Base-by-base conservation (phyloP, 2,113 vertebrate species). In the Tympanuchus pallidicinctus region DNA sequence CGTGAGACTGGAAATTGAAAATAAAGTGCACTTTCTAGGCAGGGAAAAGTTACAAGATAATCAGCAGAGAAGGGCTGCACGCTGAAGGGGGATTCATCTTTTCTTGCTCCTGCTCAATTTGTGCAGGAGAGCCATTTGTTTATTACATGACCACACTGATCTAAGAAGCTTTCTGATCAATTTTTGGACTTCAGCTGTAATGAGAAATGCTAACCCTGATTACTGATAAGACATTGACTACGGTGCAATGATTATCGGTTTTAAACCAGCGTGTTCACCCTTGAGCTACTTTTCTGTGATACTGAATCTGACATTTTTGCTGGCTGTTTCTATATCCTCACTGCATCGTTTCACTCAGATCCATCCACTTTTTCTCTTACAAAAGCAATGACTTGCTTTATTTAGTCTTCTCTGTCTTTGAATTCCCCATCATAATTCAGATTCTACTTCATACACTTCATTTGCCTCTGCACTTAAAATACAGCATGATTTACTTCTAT, bases 1-100 rank as follows among this genome's bases (percentile, higher is more conserved):
- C 1, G 1, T 43, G 57, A 86, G 65, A 27, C 52, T 65, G 34
- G 80, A 91, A 86, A 92, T 5, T 71, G 86, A 90, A 96, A 94
- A 90, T 75, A 52, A 91, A 95, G 10, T 90, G 83, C 65, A 40
- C 82, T 95, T 96, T 92, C 38, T 93, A 61, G 64, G 88, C 73
- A 18, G 2, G 82, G 88, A 86, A 30, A 92, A 47, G 57, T 70
- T 86, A 43, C 1, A 11, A 86, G 43, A 47, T 77, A 77, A 94
- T 96, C 69, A 80, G 34, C 48, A 47, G 34, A 89, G 34, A 38
- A 89, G 64, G 61, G 30, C 65, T 92, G 50, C 42, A 67, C 47
- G 42, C 82, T 86, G 61, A 83, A 86, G 82, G 47, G 6, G 1
- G 63, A 64, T 78, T 86, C 5, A 1, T 50, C 48, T 34, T 64